Evolutionary conservation across 1,140 invertebrate genomes (phyloP).

Genomic region (Drosophila mayri): DNA sequence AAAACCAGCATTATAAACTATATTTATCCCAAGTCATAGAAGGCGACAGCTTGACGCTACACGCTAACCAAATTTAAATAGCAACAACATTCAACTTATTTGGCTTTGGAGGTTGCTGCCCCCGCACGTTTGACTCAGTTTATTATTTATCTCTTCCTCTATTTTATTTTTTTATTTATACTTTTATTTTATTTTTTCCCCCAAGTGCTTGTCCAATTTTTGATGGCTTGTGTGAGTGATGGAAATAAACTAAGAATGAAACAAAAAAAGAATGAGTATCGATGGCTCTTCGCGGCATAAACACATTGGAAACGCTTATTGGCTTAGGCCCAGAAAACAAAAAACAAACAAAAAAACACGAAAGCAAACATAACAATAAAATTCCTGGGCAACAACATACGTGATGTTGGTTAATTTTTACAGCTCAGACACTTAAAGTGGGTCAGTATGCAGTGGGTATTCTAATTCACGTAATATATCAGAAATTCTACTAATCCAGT

Average conservation of each 20-base stretch:
- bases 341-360: not conserved
- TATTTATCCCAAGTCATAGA: conserved; percentile 20
- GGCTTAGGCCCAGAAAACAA: conserved; percentile 28
- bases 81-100: conserved; percentile 54
- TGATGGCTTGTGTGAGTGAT: conserved; percentile 27
- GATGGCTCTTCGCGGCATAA: conserved; percentile 16
- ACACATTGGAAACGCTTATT: conserved; percentile 56
- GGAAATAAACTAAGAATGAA: conserved; percentile 1
- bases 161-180: conserved; percentile 4
- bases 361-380: conserved; percentile 41
- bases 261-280: conserved; percentile 6
- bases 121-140: conserved; percentile 65
- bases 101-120: conserved; percentile 72
- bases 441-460: conserved; percentile 36
- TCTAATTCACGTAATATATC: conserved; percentile 11
- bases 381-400: conserved; percentile 35
- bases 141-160: conserved; percentile 4
- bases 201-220: conserved; percentile 25
- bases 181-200: too few species aligned
- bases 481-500: conserved; percentile 13
- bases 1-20: conserved; percentile 33
- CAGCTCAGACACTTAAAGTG: conserved; percentile 36
- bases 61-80: conserved; percentile 33
- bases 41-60: conserved; percentile 28
- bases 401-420: conserved; percentile 36